Conservation (phyloP, 2,113 vertebrate species). For the Cyanoramphus novaezelandiae region DNA sequence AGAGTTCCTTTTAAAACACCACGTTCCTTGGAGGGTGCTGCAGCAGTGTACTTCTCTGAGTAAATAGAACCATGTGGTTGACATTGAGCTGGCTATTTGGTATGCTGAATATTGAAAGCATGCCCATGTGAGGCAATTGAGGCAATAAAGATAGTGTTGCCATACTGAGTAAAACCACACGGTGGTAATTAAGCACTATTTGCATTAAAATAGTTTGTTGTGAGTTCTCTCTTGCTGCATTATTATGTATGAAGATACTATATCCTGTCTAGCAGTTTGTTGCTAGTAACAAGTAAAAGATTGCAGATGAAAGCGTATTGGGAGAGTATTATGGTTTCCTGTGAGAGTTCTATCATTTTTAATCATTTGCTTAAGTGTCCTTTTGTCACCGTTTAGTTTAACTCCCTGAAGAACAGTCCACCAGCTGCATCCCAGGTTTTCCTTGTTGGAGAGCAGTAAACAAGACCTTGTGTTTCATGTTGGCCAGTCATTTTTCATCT, state of each 20-base stretch:
- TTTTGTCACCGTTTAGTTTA: neutral
- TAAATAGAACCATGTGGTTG: neutral
- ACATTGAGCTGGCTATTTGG: neutral
- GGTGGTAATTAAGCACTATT: neutral
- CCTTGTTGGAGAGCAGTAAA: neutral
- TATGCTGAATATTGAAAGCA: neutral
- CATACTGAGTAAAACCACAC: neutral
- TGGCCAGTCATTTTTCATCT: accelerated
- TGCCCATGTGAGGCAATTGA: neutral
- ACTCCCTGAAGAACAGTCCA: neutral
- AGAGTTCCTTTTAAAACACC: neutral
- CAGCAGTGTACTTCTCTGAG: neutral
- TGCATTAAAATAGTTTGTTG: neutral
- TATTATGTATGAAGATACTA: neutral
- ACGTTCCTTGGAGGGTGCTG: neutral
- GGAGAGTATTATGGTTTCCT: neutral
- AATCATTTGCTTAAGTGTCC: neutral
- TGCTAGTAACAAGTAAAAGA: neutral
- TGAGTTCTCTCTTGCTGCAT: neutral
- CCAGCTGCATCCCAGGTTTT: neutral
- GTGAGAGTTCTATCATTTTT: neutral
- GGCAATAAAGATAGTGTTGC: neutral
- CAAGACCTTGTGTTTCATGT: accelerated
- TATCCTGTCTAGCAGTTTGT: neutral
- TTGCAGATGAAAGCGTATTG: neutral